Base-by-base conservation (phyloP, 2,113 vertebrate genomes). In the Mesoclemmys tuberculata region DNA sequence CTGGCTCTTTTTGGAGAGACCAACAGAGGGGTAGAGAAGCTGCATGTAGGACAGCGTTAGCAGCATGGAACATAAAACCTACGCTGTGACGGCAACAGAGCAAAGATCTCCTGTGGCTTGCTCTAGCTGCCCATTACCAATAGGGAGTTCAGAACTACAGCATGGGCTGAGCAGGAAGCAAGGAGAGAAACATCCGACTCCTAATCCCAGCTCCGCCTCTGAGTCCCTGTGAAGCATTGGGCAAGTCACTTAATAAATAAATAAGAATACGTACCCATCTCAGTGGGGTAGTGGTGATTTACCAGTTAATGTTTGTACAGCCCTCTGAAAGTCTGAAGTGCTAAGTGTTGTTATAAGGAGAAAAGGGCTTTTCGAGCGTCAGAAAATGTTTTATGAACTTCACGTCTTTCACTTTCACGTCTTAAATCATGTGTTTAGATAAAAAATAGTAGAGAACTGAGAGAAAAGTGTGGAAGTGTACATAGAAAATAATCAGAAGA, bases 321-420 rank as follows among this genome's bases (percentile, higher is more conserved):
- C 2, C 0, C 0, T 8, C 80, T 82, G 52, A 5, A 64, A 86
- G 78, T 6, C 8, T 35, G 0, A 51, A 54, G 93, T 64, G 95
- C 90, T 92, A 80, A 86, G 54, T 0, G 0, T 22, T 78, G 90
- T 92, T 95, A 54, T 92, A 96, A 89, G 21, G 54, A 7, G 81
- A 82, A 27, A 77, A 75, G 64, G 31, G 56, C 21, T 8, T 80
- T 87, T 58, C 0, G 24, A 56, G 46, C 87, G 92, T n/a, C 84
- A 87, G 3, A 12, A 46, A 51, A 9, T 82, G 26, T 80, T 93
- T 92, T 64, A 35, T 24, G 74, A 84, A 85, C 46, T 48, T 51
- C 11, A 9, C 31, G 31, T 52, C 3, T 77, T 85, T 88, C 61
- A n/a, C n/a, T n/a, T n/a, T n/a, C n/a, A n/a, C 0, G 0, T 58